phyloP scores from a whole-genome alignment of 1,140 invertebrate genomes.

The Hycleus phaleratus region DNA sequence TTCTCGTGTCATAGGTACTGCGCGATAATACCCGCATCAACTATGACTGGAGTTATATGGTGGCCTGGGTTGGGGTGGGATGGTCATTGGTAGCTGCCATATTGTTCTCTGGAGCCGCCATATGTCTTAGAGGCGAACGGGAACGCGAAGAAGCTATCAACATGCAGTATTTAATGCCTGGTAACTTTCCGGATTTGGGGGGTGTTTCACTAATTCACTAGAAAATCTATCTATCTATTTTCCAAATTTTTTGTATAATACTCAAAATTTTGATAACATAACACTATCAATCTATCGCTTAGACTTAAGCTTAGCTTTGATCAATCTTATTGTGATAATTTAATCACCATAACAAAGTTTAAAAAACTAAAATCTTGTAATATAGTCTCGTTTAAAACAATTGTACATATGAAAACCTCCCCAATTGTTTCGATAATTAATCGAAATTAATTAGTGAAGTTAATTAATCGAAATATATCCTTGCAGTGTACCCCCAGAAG shows the following conservation, averaged over 20 bases:
- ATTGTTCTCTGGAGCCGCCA: slow-evolving; percentile 84
- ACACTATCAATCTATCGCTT: not conserved
- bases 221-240: not conserved
- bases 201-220: not conserved
- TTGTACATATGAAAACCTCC: not conserved
- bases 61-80: slow-evolving; percentile 89
- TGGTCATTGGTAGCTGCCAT: slow-evolving; percentile 81
- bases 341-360: not conserved
- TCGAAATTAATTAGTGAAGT: not conserved
- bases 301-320: not conserved
- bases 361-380: not conserved
- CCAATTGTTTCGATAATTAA: not conserved
- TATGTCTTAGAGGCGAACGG: slow-evolving; percentile 85
- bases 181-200: slow-evolving; percentile 49
- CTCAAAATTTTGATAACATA: not conserved
- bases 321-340: not conserved
- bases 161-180: slow-evolving; percentile 96
- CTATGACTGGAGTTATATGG: slow-evolving; percentile 94
- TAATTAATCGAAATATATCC: not conserved
- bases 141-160: slow-evolving; percentile 90
- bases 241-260: not conserved
- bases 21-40: slow-evolving; percentile 76
- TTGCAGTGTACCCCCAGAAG: slow-evolving; percentile 86
- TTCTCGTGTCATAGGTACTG: slow-evolving; percentile 58
- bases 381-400: not conserved